These are phyloP conservation scores for Monochamus alternatus DNA, from an alignment of 2,888 invertebrate species.

Conservation along the genomic window DNA sequence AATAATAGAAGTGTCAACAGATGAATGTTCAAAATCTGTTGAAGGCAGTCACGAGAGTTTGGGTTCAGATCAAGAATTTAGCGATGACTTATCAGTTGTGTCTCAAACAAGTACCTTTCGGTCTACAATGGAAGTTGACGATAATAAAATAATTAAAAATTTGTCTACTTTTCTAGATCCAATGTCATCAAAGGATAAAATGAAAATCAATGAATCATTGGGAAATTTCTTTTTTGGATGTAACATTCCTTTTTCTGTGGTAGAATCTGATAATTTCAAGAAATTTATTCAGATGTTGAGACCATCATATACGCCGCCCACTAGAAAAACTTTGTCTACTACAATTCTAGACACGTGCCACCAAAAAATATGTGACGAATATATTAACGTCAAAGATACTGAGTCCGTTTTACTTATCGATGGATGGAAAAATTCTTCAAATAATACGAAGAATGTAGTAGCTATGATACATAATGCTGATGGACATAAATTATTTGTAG, in stretches of 20 bases:
- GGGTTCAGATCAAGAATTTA: no score
- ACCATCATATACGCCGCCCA: not conserved
- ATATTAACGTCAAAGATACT: not conserved
- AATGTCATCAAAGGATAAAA: not conserved
- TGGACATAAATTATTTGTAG: not conserved
- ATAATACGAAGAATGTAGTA: slow-evolving; percentile 11
- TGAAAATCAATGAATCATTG: not conserved
- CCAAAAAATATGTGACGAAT: not conserved
- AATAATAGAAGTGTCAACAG: no score
- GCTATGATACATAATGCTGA: not conserved
- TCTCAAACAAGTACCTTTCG: no score
- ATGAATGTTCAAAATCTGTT: no score
- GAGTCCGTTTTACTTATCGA: not conserved
- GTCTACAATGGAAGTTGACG: no score
- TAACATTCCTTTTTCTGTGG: slow-evolving; percentile 1
- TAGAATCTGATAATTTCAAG: not conserved
- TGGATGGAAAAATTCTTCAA: slow-evolving; percentile 8
- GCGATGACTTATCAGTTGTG: not conserved
- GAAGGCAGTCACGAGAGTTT: no score
- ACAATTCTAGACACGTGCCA: not conserved
- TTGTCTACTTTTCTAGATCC: not conserved
- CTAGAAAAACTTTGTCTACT: slow-evolving; percentile 3
- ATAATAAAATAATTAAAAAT: no score
- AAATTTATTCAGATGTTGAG: not conserved
- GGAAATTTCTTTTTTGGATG: not conserved